Percentiles rank a stretch among this genome's conserved stretches.
These are phyloP conservation scores for Bembecia ichneumoniformis DNA, from an alignment of 2,888 invertebrate species.

Conservation along the genomic window DNA sequence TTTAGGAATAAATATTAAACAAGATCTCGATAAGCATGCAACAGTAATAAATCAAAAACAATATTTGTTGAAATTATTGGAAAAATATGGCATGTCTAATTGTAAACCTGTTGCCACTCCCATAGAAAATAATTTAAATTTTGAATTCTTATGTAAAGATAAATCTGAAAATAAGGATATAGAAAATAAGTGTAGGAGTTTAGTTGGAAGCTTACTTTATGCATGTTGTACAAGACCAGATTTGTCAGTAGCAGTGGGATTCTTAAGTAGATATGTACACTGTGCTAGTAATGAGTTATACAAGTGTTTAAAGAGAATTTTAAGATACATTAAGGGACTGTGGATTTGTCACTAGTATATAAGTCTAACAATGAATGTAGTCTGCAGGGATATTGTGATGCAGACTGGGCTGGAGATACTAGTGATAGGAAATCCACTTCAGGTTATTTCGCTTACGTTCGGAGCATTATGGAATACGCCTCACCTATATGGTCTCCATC, in stretches of 20 bases:
- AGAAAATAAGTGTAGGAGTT: slow-evolving; percentile 9
- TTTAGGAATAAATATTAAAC: slow-evolving; percentile 11
- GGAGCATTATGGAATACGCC: no score
- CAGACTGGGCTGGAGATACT: no score
- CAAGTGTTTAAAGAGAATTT: neutral
- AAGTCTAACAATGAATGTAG: no score
- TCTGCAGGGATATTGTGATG: no score
- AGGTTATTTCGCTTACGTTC: no score
- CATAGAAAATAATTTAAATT: slow-evolving; percentile 8
- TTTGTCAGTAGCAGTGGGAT: slow-evolving; percentile 7
- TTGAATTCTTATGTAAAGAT: no score
- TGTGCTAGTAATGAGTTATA: neutral
- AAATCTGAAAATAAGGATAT: neutral
- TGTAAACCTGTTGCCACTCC: slow-evolving; percentile 12
- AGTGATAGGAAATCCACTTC: no score
- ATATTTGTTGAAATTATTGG: slow-evolving; percentile 10
- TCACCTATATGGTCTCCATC: no score
- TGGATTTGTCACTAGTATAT: no score
- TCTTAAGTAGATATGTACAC: slow-evolving; percentile 3
- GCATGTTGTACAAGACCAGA: slow-evolving; percentile 14
- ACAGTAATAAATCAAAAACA: slow-evolving; percentile 10
- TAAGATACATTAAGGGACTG: neutral
- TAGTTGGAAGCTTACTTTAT: slow-evolving; percentile 11
- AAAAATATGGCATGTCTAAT: slow-evolving; percentile 8
- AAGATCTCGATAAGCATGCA: slow-evolving; percentile 7